These are phyloP conservation scores for Chlorodrepanis virens DNA, from an alignment of 2,113 vertebrate species.

Conservation along the genomic window DNA sequence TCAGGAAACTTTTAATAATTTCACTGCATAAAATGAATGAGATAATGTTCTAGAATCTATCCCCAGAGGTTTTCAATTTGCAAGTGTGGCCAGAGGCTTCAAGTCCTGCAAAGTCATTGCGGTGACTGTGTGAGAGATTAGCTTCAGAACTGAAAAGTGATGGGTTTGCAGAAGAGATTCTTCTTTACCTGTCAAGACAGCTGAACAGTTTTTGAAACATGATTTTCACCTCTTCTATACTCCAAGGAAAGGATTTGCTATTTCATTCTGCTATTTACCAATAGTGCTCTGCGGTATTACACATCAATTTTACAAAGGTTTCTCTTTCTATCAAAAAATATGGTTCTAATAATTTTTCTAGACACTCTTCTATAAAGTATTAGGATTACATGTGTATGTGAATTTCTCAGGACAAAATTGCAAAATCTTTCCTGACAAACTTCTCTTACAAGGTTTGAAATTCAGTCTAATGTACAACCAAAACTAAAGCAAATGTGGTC, in stretches of 20 bases:
- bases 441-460: background rate
- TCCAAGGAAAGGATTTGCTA: slow-evolving; percentile 14
- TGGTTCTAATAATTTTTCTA: background rate
- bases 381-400: background rate
- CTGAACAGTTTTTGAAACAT: background rate
- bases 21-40: background rate
- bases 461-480: background rate
- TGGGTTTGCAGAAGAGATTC: background rate
- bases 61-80: background rate
- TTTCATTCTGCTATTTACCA: slow-evolving; percentile 21
- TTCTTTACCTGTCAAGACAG: background rate
- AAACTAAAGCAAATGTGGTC: background rate
- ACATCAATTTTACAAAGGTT: background rate
- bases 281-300: background rate
- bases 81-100: background rate
- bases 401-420: background rate
- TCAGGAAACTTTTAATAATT: background rate
- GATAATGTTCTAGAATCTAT: background rate
- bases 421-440: background rate
- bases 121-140: background rate
- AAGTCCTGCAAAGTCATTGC: background rate
- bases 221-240: slow-evolving; percentile 5
- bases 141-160: background rate
- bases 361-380: background rate
- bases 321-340: background rate